Percentiles rank a stretch among this genome's conserved stretches.
phyloP scores from a whole-genome alignment of 2,113 vertebrate species.

The Nyctereutes procyonoides region DNA sequence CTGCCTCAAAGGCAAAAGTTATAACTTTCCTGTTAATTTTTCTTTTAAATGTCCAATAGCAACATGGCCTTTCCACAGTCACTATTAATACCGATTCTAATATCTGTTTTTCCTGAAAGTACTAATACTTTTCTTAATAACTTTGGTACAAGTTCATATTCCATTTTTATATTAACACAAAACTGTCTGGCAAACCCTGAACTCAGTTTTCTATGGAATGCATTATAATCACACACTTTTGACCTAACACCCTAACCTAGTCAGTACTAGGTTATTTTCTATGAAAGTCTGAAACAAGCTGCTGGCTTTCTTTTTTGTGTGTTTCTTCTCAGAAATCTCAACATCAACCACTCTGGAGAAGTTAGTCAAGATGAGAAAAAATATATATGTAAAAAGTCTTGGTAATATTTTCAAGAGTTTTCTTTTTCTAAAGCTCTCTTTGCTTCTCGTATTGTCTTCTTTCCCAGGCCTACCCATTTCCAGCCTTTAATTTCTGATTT shows the following conservation, averaged over 20 bases:
- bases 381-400: not conserved
- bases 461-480: not conserved
- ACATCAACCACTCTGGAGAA: not conserved
- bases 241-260: not conserved
- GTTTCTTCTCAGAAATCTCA: not conserved
- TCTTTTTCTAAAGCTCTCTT: conserved; percentile 33
- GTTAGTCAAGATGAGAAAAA: conserved; percentile 6
- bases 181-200: not conserved
- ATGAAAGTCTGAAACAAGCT: not conserved
- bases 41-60: not conserved
- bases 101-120: conserved; percentile 3
- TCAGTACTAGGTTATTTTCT: not conserved
- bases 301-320: not conserved
- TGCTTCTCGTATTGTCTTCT: not conserved
- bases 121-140: not conserved
- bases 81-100: conserved; percentile 35
- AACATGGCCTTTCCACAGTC: not conserved
- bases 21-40: not conserved
- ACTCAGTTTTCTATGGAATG: not conserved
- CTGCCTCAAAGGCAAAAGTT: not conserved
- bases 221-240: not conserved
- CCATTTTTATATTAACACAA: conserved; percentile 19
- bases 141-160: not conserved
- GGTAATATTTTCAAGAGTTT: conserved; percentile 16
- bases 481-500: not conserved